Conservation (phyloP, 2,797 vertebrate genomes). For the Notamacropus eugenii region DNA sequence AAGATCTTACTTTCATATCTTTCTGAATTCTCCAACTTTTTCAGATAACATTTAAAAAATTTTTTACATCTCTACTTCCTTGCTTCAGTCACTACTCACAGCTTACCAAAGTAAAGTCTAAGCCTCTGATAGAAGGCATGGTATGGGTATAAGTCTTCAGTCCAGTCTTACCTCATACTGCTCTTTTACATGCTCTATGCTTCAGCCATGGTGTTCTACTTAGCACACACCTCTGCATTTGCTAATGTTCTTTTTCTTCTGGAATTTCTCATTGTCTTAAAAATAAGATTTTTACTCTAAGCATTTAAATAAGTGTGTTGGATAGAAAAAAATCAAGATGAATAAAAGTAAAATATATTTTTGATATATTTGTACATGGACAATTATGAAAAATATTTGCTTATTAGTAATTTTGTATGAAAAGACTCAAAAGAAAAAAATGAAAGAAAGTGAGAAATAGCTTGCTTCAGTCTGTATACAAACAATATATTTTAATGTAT, state of each 20-base stretch:
- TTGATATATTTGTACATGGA: neutral
- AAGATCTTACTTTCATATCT: constrained; percentile 23
- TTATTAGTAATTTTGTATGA: too few relatives aligned
- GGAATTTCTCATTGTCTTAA: neutral
- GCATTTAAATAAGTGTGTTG: neutral
- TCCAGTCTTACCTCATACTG: neutral
- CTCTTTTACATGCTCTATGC: neutral
- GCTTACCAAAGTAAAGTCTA: neutral
- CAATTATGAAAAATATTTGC: too few relatives aligned
- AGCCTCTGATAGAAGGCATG: neutral
- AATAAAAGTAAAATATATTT: constrained; percentile 41
- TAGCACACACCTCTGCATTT: neutral
- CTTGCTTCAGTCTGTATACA: too few relatives aligned
- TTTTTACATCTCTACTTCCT: neutral
- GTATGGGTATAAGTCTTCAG: neutral
- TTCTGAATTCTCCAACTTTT: constrained; percentile 59
- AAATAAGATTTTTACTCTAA: neutral
- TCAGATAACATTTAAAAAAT: constrained; percentile 35
- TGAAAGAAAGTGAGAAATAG: too few relatives aligned
- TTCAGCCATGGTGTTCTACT: neutral
- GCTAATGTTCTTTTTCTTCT: neutral
- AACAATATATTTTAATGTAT: constrained; percentile 11
- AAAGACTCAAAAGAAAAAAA: too few relatives aligned
- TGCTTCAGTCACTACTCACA: neutral
- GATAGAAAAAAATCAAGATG: neutral